Base-by-base conservation (phyloP, 2,888 invertebrate genomes). In the Sphaerophoria taeniata region DNA sequence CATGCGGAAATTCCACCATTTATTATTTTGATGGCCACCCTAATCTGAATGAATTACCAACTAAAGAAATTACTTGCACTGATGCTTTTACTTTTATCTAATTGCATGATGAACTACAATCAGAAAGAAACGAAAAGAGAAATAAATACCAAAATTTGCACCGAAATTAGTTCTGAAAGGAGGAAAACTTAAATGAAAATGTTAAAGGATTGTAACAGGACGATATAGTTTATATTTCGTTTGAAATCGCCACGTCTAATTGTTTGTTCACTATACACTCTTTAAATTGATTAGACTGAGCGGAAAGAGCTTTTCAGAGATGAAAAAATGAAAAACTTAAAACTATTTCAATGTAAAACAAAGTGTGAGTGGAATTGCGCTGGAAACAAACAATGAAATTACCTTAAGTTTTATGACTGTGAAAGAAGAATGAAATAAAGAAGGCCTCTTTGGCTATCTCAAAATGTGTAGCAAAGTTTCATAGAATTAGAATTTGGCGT, bases 61-160 rank as follows among this genome's bases (percentile, higher is more conserved):
- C 47, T 67, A n/a, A n/a, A n/a, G 60, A 53, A 53, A 67, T 72
- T 61, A 72, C 67, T 72, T 56, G 49, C 71, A 45, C 33, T 60
- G 43, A 58, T 75, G 71, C 75, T 45, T 65, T 67, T 69, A 74
- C 55, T 55, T 63, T 69, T 73, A 69, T 79, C 73, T 73, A 71
- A 77, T 71, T 77, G 77, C 71, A 71, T 63, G 73, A 47, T 74
- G 73, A 61, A 79, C 67, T 79, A 47, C 79, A 69, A 69, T 69
- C 56, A 53, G 16, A 45, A 49, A 24, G 45, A 6, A 31, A n/a
- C 12, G 39, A 36, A n/a, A 60, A 36, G 16, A 6, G 24, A 31
- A 31, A 34, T n/a, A 43, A 47, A 45, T 63, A 61, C 31, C 9
- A n/a, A 9, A 5, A 58, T 36, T 36, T 53, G 31, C 31, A 2